These are phyloP conservation scores for Drosophila putrida DNA, from an alignment of 2,888 invertebrate genomes.

Conservation along the genomic window DNA sequence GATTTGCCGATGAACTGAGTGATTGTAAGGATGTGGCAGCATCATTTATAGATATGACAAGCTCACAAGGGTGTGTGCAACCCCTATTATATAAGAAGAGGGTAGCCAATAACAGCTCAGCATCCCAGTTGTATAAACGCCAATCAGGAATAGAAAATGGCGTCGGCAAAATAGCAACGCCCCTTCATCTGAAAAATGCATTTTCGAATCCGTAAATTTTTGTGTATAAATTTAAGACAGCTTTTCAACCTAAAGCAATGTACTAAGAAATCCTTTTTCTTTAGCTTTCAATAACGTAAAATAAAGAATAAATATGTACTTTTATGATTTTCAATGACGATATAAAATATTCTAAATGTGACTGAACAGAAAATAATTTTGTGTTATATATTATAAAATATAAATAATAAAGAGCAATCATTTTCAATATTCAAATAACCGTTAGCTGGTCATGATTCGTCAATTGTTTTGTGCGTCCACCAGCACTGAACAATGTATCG, in stretches of 20 bases:
- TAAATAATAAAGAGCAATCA: neutral
- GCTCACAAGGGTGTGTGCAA: conserved; percentile 8
- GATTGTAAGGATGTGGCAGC: conserved; percentile 56
- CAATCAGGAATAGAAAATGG: conserved; percentile 69
- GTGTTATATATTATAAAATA: neutral
- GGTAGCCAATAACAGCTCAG: conserved; percentile 48
- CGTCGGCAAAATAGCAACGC: conserved; percentile 27
- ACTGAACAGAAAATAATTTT: neutral
- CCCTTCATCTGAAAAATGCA: neutral
- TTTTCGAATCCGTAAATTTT: neutral
- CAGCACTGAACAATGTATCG: neutral
- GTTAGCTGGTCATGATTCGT: neutral
- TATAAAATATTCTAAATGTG: neutral
- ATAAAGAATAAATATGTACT: neutral
- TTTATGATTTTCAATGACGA: neutral
- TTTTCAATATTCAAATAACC: neutral
- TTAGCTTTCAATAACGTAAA: neutral
- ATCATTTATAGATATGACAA: conserved; percentile 73
- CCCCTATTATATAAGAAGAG: conserved; percentile 31
- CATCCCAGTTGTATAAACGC: conserved; percentile 14
- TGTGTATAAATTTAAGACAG: neutral
- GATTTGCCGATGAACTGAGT: conserved; percentile 65
- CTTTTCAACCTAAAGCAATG: neutral
- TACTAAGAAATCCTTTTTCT: neutral
- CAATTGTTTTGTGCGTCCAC: neutral